Base-by-base conservation (phyloP, 2,113 vertebrate genomes). In the Penelope pileata region DNA sequence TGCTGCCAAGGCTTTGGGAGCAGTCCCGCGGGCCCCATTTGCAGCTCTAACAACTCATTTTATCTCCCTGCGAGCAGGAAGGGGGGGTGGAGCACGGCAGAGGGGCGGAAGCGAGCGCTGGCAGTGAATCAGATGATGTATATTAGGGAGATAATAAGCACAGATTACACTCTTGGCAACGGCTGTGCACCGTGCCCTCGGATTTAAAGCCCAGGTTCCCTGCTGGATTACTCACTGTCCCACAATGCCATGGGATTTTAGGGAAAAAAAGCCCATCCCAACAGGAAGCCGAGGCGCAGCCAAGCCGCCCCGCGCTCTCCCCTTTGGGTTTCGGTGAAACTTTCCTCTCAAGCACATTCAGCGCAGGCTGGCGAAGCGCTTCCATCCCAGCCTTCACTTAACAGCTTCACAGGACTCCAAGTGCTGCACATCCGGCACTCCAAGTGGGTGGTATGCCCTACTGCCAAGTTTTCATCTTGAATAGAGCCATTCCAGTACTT, bases 41-140 rank as follows among this genome's bases (percentile, higher is more conserved):
- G 47, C 91, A 90, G 93, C 56, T 93, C 10, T 17, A 88, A 94
- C 87, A 97, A 84, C 96, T 81, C 83, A 78, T 88, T 91, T 96
- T 90, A 93, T 96, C 91, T 91, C 64, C 30, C 68, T 38, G 1
- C 80, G 27, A 5, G 90, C 93, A 93, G 96, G 94, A 94, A 95
- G 27, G 50, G 79, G 56, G 87, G 82, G 78, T 21, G 16, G 3
- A 77, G 84, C 8, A 9, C 73, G 56, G 38, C 6, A 0, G n/a
- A 77, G 91, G 45, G 95, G 43, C 51, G 90, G 96, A 97, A 96
- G 95, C 5, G 3, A 16, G 76, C 4, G 60, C 94, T 96, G 93
- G 94, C 93, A 88, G 60, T 1, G 51, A 72, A 56, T 86, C 94
- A 91, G 94, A 77, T 81, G 40, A 63, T 77, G 72, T 50, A 68